These are phyloP conservation scores for Brevipalpus yothersi DNA, from an alignment of 1,140 invertebrate genomes.

Conservation along the genomic window DNA sequence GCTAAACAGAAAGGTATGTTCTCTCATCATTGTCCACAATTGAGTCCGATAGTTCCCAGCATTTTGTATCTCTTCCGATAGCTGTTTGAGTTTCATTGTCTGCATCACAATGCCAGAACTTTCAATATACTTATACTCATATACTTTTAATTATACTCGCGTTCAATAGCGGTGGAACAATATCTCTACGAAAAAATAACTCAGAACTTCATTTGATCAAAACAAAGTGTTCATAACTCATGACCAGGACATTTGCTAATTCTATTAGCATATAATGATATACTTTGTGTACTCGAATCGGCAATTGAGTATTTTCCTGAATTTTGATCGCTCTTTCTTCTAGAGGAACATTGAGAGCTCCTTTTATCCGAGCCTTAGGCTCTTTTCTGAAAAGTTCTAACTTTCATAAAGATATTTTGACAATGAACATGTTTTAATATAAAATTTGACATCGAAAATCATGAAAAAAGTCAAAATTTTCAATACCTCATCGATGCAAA, in stretches of 20 bases:
- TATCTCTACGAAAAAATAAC: slow-evolving; percentile 39
- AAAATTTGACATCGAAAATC: too few relatives aligned
- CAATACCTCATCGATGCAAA: too few relatives aligned
- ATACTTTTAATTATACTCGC: too few relatives aligned
- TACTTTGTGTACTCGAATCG: slow-evolving; percentile 69
- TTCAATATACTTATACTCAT: slow-evolving; percentile 68
- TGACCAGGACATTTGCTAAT: slow-evolving; percentile 92
- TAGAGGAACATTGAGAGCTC: too few relatives aligned
- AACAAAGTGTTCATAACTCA: slow-evolving; percentile 25
- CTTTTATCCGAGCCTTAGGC: too few relatives aligned
- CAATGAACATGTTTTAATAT: too few relatives aligned
- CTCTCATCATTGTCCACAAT: slow-evolving; percentile 62
- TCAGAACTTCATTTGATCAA: not conserved
- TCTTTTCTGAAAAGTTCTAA: too few relatives aligned
- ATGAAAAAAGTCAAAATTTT: too few relatives aligned
- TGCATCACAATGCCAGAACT: slow-evolving; percentile 62
- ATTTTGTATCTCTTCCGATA: slow-evolving; percentile 44
- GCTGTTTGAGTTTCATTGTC: slow-evolving; percentile 76
- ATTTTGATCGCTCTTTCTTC: too few relatives aligned
- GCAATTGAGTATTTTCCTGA: slow-evolving; percentile 59
- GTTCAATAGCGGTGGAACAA: slow-evolving; percentile 93
- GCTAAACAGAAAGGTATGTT: slow-evolving; percentile 80
- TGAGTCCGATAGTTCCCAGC: slow-evolving; percentile 61
- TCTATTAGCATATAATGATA: too few relatives aligned
- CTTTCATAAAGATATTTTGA: too few relatives aligned